A percentile compares a stretch with the other conserved stretches of the same genome.
Evolutionary conservation across 2,888 invertebrate genomes (phyloP).

Genomic region (Lithosia quadra): DNA sequence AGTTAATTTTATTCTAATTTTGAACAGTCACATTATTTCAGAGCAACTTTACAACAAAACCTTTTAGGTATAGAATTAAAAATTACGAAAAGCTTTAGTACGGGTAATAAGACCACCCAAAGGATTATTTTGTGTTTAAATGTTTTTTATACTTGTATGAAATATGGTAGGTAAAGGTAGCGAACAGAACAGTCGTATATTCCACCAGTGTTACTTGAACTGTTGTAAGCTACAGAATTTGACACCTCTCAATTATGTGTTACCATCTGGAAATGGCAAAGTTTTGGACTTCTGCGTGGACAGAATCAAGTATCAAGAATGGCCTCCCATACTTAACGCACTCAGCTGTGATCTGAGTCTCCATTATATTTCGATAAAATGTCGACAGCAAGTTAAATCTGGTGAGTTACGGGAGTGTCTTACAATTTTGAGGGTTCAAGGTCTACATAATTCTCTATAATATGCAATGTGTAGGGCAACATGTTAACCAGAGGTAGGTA

Average conservation of each 20-base stretch:
- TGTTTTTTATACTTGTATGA: slow-evolving; percentile 63
- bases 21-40: slow-evolving; percentile 66
- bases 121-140: slow-evolving; percentile 46
- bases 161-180: slow-evolving; percentile 80
- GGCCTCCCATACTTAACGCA: slow-evolving; percentile 91
- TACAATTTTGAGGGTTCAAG: neutral
- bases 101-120: slow-evolving; percentile 51
- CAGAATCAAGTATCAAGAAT: slow-evolving; percentile 91
- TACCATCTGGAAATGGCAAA: slow-evolving; percentile 81
- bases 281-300: slow-evolving; percentile 91
- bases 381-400: slow-evolving; percentile 85
- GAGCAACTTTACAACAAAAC: slow-evolving; percentile 67
- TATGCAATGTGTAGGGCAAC: too few relatives aligned
- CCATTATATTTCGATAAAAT: slow-evolving; percentile 89
- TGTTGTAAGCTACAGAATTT: slow-evolving; percentile 84
- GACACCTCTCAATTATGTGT: slow-evolving; percentile 74
- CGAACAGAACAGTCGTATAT: slow-evolving; percentile 78
- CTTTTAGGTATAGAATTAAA: slow-evolving; percentile 51
- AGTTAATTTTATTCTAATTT: slow-evolving; percentile 64
- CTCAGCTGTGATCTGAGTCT: slow-evolving; percentile 90
- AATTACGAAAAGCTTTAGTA: slow-evolving; percentile 45
- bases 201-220: slow-evolving; percentile 82
- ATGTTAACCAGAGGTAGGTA: too few relatives aligned
- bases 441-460: neutral
- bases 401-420: slow-evolving; percentile 57